A percentile compares a stretch with the other conserved stretches of the same genome.
These are phyloP conservation scores for Dasysyrphus tricinctus DNA, from an alignment of 2,888 invertebrate genomes.

Conservation along the genomic window DNA sequence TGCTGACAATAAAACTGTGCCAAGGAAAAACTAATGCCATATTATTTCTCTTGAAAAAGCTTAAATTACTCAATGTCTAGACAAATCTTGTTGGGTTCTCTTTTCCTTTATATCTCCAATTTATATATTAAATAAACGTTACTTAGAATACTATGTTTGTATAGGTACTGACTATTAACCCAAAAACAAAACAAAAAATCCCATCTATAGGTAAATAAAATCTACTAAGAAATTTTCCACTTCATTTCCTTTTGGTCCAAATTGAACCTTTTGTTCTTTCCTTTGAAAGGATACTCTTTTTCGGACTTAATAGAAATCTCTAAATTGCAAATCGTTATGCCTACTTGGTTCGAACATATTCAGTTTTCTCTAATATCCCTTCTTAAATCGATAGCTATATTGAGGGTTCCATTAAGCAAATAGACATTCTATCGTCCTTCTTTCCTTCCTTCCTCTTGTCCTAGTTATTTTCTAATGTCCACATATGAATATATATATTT, in stretches of 20 bases:
- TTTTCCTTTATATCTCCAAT: background rate
- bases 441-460: constrained; percentile 32
- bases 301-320: constrained; percentile 39
- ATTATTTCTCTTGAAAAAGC: background rate
- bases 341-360: constrained; percentile 33
- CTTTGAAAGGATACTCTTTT: constrained; percentile 11
- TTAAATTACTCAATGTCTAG: constrained; percentile 27
- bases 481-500: constrained; percentile 69
- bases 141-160: constrained; percentile 7
- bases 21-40: background rate
- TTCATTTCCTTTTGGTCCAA: constrained; percentile 25
- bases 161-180: constrained; percentile 10
- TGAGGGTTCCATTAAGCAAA: constrained; percentile 70
- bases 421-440: constrained; percentile 51
- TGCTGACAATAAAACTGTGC: background rate
- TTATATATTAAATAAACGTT: constrained; percentile 21
- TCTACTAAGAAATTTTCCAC: constrained; percentile 25
- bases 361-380: constrained; percentile 55
- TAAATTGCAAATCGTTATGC: constrained; percentile 56
- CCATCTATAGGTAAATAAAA: constrained; percentile 31
- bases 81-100: background rate
- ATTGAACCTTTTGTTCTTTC: constrained; percentile 7
- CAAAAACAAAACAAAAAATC: background rate
- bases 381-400: constrained; percentile 65
- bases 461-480: constrained; percentile 66